phyloP scores from a whole-genome alignment of 64 coral and sea anemone species.

The Platygyra sinensis region DNA sequence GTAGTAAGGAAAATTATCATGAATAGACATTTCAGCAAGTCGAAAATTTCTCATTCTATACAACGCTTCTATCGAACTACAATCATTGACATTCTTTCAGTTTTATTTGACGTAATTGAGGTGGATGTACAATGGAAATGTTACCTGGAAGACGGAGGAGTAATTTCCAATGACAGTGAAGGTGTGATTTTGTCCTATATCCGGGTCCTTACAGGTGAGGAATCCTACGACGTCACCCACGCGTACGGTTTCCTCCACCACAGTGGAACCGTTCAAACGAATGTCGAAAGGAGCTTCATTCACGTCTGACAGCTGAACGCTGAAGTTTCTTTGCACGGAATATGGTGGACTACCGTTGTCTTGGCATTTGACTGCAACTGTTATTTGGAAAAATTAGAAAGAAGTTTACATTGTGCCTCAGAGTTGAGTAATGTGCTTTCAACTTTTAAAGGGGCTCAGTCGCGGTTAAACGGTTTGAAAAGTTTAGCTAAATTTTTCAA shows the following conservation, averaged over 20 bases:
- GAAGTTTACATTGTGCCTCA: neutral
- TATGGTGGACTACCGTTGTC: constrained; percentile 67
- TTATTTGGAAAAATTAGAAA: neutral
- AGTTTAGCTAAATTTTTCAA: no score
- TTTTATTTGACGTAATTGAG: no score
- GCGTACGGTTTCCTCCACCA: constrained; percentile 58
- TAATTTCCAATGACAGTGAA: constrained; percentile 76
- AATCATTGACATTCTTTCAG: no score
- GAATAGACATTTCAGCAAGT: no score
- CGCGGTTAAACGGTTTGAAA: no score
- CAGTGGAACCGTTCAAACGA: constrained; percentile 32
- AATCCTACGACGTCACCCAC: constrained; percentile 23
- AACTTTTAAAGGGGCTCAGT: no score
- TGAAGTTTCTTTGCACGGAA: constrained; percentile 34
- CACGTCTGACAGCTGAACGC: constrained; percentile 60
- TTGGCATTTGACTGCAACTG: constrained; percentile 70
- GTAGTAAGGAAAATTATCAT: no score
- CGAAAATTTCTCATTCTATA: no score
- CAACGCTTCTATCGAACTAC: no score
- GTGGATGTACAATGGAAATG: neutral
- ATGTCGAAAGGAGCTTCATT: constrained; percentile 79
- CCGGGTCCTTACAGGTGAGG: constrained; percentile 65
- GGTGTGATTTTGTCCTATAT: constrained; percentile 43
- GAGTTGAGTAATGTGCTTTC: no score
- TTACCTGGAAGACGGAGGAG: constrained; percentile 74